Evolutionary conservation across 2,113 vertebrate genomes (phyloP), one percentile per base, ranked within the genome.

Genomic region (Genyomyrus donnyi): DNA sequence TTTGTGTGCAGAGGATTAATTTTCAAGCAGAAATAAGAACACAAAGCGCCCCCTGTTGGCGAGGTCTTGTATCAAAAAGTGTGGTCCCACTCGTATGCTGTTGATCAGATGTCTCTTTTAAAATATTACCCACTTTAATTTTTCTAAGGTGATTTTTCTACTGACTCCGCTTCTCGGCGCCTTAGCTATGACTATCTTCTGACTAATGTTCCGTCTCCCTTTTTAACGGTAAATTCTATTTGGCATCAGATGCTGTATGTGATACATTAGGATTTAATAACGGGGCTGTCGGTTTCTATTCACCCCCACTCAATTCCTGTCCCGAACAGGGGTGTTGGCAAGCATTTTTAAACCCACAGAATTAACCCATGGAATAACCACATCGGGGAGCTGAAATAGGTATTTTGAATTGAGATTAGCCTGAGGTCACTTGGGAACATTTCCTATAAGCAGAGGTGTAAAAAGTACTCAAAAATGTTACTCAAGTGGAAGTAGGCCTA

Each of bases 141-240:
- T 46, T 48, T 39, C 10, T 10, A 74, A 80, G 7, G 62, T 83
- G 50, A 84, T 42, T 53, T 70, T 53, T 80, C 9, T 66, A 17
- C 49, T 24, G 45, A 9, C 48, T 53, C 19, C 17, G 42, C 48
- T 85, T 88, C 52, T 45, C 45, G 88, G 77, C 80, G 21, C 21
- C 31, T 62, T 83, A 77, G 88, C 83, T 24, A 31, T 91, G 88
- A 91, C 77, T 87, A 74, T 39, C 35, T 58, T 17, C 21, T 86
- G 90, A 91, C 89, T 90, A 66, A 85, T 42, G 48, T 46, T 35
- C 42, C 58, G 77, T 56, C 24, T 84, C 66, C 85, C 62, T 86
- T 70, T 87, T 46, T 88, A 83, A 90, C 88, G 35, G 88, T 90
- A 90, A 90, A 58, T 17, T 31, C 83, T 31, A 84, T 52, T 90